Percentiles rank a stretch among this genome's conserved stretches.
Conservation (phyloP, 2,113 vertebrate species). For the Aphyosemion australe region DNA sequence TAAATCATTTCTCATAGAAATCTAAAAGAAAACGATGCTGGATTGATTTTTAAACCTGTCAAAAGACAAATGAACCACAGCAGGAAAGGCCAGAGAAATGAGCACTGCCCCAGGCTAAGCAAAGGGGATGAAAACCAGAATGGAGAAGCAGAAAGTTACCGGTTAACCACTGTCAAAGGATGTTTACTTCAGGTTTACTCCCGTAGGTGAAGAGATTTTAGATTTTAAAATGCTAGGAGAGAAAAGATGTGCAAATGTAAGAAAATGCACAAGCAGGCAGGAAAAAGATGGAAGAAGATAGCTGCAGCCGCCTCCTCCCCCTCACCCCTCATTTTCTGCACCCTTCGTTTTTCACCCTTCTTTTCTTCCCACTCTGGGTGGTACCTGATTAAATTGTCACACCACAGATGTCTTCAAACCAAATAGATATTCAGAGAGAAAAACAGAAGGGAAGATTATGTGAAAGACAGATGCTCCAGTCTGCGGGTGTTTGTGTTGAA, state of each 20-base stretch:
- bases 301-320: conserved; percentile 2
- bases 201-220: conserved; percentile 4
- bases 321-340: conserved; percentile 11
- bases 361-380: conserved; percentile 30
- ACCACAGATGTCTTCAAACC: conserved; percentile 41
- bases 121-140: not conserved
- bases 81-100: conserved; percentile 5
- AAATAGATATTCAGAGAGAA: conserved; percentile 18
- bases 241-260: conserved; percentile 9
- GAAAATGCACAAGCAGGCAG: not conserved
- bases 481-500: conserved; percentile 30
- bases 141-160: conserved; percentile 2
- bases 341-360: conserved; percentile 31
- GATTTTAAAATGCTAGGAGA: not conserved
- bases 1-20: not conserved
- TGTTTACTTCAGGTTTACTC: conserved; percentile 6
- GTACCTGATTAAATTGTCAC: conserved; percentile 63
- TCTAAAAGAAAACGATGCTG: not conserved
- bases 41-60: not conserved
- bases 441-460: not conserved
- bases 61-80: conserved; percentile 3
- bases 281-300: conserved; percentile 4
- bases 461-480: conserved; percentile 29
- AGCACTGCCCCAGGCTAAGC: not conserved
- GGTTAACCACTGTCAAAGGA: not conserved